Evolutionary conservation across 2,888 invertebrate genomes (phyloP).

Genomic region (Cacoxenus indagator): DNA sequence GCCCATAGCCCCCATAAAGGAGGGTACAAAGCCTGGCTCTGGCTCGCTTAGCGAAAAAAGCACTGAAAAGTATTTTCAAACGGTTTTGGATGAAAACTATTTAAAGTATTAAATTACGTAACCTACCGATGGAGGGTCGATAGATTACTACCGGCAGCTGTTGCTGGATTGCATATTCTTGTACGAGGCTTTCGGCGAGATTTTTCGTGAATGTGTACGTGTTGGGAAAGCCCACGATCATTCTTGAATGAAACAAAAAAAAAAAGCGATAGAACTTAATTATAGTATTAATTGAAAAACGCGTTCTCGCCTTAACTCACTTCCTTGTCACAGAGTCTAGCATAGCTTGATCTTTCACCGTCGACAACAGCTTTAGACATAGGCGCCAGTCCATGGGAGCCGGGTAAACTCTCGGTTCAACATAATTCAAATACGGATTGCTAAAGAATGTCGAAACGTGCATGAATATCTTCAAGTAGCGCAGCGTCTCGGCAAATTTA

Average conservation of each 20-base stretch:
- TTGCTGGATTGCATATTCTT: slow-evolving; percentile 73
- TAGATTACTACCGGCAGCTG: slow-evolving; percentile 82
- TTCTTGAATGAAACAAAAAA: slow-evolving; percentile 34
- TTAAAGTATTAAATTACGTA: background rate
- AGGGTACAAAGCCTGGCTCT: slow-evolving; percentile 54
- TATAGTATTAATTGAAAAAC: background rate
- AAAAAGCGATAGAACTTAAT: background rate
- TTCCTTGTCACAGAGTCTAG: slow-evolving; percentile 57
- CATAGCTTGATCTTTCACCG: slow-evolving; percentile 40
- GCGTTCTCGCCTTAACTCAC: slow-evolving; percentile 44
- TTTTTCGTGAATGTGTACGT: slow-evolving; percentile 94
- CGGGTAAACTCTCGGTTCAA: slow-evolving; percentile 78
- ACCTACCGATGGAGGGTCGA: slow-evolving; percentile 86
- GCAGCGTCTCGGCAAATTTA: slow-evolving; percentile 74
- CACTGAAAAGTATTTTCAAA: slow-evolving; percentile 36
- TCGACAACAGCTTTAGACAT: slow-evolving; percentile 50
- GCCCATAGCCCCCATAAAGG: slow-evolving; percentile 58
- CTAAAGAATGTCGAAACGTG: slow-evolving; percentile 92
- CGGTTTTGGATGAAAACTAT: background rate
- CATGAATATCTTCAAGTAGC: slow-evolving; percentile 74
- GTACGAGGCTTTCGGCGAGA: slow-evolving; percentile 84
- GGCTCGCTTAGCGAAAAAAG: slow-evolving; percentile 54
- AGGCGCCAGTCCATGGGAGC: slow-evolving; percentile 61
- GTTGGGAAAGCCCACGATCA: slow-evolving; percentile 76
- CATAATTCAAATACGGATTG: slow-evolving; percentile 80